These are phyloP conservation scores for Meda fulgida DNA, from an alignment of 2,797 vertebrate species.

Conservation along the genomic window DNA sequence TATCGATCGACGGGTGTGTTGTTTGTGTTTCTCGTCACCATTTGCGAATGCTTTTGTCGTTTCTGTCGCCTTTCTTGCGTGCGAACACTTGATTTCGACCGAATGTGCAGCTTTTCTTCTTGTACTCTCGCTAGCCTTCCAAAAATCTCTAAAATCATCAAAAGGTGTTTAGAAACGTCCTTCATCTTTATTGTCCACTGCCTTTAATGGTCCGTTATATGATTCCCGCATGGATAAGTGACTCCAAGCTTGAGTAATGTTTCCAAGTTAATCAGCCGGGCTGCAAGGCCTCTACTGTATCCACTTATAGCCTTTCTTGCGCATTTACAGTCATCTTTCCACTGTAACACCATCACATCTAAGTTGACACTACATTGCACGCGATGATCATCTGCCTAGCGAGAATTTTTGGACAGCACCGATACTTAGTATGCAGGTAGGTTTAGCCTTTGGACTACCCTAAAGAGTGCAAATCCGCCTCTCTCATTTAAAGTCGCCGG, in stretches of 20 bases:
- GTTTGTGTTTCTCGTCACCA: constrained; percentile 24
- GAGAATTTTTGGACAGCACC: neutral
- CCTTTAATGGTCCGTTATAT: constrained; percentile 39
- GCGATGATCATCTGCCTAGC: neutral
- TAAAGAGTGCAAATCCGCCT: constrained; percentile 10
- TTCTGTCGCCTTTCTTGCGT: constrained; percentile 57
- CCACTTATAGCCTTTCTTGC: constrained; percentile 24
- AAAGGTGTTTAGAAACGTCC: neutral
- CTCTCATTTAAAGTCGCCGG: neutral
- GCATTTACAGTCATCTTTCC: constrained; percentile 12
- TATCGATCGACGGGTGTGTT: constrained; percentile 14
- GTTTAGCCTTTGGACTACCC: constrained; percentile 16
- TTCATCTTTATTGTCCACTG: constrained; percentile 6
- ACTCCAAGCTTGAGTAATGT: constrained; percentile 36
- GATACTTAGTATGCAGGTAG: constrained; percentile 5
- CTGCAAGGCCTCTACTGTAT: constrained; percentile 42
- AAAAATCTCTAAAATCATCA: neutral
- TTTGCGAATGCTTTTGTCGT: constrained; percentile 38
- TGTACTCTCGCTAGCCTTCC: neutral
- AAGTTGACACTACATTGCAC: constrained; percentile 10
- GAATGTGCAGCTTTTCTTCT: neutral
- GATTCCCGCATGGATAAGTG: constrained; percentile 45
- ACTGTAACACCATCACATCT: constrained; percentile 4
- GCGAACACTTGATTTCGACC: constrained; percentile 48
- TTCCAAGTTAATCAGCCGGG: constrained; percentile 46